Percentiles rank a stretch among this genome's conserved stretches.
Evolutionary conservation across 2,113 vertebrate species (phyloP).

Genomic region (Oncorhynchus mykiss): DNA sequence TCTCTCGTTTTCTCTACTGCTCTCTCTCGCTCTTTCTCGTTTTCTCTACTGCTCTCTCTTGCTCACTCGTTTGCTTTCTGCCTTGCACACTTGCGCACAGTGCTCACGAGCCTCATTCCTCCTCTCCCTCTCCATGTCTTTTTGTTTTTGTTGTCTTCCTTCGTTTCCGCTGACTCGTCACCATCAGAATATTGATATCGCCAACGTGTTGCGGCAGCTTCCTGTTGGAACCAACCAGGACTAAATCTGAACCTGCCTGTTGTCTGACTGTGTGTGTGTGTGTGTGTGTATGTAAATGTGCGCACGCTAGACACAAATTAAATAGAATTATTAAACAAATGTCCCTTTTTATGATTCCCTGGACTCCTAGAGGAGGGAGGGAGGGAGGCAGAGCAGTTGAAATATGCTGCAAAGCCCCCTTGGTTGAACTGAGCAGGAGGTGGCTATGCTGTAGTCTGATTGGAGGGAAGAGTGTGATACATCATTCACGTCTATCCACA

Average conservation of each 20-base stretch:
- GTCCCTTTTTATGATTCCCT: constrained; percentile 5
- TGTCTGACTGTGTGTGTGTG: background rate
- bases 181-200: constrained; percentile 76
- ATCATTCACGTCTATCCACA: constrained; percentile 50
- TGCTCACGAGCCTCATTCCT: constrained; percentile 61
- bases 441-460: background rate
- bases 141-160: background rate
- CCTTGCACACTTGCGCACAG: constrained; percentile 32
- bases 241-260: constrained; percentile 1
- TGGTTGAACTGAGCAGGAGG: background rate
- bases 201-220: constrained; percentile 69
- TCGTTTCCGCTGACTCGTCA: constrained; percentile 60
- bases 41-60: too few relatives aligned
- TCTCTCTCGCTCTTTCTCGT: rapidly evolving
- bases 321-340: constrained; percentile 22
- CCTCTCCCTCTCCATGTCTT: constrained; percentile 22
- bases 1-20: too few relatives aligned
- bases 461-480: constrained; percentile 26
- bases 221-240: constrained; percentile 64
- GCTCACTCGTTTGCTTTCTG: background rate
- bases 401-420: constrained; percentile 14
- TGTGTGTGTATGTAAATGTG: rapidly evolving
- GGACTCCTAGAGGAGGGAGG: background rate
- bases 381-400: background rate
- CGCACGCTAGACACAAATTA: constrained; percentile 18